Evolutionary conservation across 1,140 invertebrate species (phyloP).

Genomic region (Bacillus rossius): DNA sequence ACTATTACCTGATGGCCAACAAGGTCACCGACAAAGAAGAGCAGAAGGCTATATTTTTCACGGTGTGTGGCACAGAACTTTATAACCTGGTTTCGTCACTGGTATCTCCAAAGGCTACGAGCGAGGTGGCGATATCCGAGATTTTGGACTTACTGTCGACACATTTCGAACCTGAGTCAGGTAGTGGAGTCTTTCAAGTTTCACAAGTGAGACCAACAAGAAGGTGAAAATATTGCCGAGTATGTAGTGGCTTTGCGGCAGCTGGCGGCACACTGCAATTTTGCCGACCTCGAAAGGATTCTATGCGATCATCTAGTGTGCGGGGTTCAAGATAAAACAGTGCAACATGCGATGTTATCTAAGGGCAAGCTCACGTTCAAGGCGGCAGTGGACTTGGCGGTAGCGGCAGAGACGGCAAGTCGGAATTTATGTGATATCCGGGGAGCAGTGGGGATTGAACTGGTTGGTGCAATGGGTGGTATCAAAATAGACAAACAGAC

Average conservation of each 20-base stretch:
- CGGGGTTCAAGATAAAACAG: slow-evolving; percentile 6
- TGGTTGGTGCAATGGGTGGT: too few relatives aligned
- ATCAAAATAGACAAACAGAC: too few relatives aligned
- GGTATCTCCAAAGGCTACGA: too few relatives aligned
- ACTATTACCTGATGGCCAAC: too few relatives aligned
- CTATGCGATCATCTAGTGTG: slow-evolving; percentile 23
- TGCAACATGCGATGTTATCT: slow-evolving; percentile 7
- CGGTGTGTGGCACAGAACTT: too few relatives aligned
- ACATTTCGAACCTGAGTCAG: background rate
- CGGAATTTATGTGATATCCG: background rate
- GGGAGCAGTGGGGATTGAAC: background rate
- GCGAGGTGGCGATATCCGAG: too few relatives aligned
- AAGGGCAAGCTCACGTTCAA: background rate
- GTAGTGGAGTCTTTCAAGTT: slow-evolving; percentile 8
- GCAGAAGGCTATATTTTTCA: too few relatives aligned
- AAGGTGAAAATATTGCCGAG: slow-evolving; percentile 16
- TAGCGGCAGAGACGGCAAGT: background rate
- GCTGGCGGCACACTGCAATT: slow-evolving; percentile 24
- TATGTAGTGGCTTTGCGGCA: slow-evolving; percentile 22
- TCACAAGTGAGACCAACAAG: slow-evolving; percentile 19
- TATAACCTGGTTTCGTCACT: too few relatives aligned
- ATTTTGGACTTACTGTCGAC: too few relatives aligned
- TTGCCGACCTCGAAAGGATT: slow-evolving; percentile 16
- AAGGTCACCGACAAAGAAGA: too few relatives aligned
- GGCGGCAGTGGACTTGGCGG: background rate